phyloP scores from a whole-genome alignment of 2,113 vertebrate species.

The Limanda limanda region DNA sequence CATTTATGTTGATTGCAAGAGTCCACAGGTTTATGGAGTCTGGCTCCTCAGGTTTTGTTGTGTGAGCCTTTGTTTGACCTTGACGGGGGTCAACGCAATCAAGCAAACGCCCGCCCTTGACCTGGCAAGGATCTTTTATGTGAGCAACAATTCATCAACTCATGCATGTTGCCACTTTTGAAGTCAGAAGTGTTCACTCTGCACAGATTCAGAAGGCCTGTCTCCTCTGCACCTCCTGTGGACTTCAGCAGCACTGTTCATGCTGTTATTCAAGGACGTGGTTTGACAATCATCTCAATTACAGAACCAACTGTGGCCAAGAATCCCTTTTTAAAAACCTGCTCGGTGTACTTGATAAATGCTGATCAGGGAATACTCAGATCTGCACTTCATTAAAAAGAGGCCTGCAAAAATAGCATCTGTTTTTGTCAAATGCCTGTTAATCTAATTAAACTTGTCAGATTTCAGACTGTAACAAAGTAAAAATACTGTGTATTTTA shows the following conservation, averaged over 20 bases:
- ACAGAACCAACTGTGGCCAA: neutral
- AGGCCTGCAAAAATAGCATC: slow-evolving; percentile 16
- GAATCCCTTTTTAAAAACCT: neutral
- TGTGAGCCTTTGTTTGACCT: slow-evolving; percentile 39
- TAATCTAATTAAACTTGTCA: neutral
- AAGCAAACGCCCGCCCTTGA: slow-evolving; percentile 6
- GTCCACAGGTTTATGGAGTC: slow-evolving; percentile 29
- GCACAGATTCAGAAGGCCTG: neutral
- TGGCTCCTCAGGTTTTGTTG: slow-evolving; percentile 29
- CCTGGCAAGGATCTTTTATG: slow-evolving; percentile 15
- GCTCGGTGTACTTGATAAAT: slow-evolving; percentile 6
- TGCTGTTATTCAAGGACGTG: neutral
- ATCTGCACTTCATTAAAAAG: neutral
- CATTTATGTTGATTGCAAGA: slow-evolving; percentile 14
- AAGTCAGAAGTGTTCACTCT: neutral
- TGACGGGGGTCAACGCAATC: slow-evolving; percentile 17
- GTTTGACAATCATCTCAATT: neutral
- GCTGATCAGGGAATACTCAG: slow-evolving; percentile 11
- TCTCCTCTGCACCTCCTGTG: neutral
- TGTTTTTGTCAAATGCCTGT: slow-evolving; percentile 18
- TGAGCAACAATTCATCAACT: slow-evolving; percentile 10
- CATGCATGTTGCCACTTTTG: neutral
- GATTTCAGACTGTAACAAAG: neutral
- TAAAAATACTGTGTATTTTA: neutral
- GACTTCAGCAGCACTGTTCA: too few relatives aligned